Evolutionary conservation across 2,113 vertebrate genomes (phyloP).

Genomic region (Mormoops blainvillei): DNA sequence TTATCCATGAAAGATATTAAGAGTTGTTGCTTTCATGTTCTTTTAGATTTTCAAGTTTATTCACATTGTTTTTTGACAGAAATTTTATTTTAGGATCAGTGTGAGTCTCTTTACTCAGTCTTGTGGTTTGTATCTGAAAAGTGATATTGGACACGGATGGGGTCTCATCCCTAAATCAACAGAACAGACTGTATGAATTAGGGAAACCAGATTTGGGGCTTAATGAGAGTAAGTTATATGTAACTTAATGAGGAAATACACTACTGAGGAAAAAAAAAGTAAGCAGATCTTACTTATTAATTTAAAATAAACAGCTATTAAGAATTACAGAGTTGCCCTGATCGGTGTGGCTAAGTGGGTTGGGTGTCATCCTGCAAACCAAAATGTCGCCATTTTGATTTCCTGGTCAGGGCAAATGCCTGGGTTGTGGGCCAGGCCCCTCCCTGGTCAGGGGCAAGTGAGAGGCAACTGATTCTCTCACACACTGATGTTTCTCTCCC

Average conservation of each 20-base stretch:
- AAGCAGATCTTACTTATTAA: neutral
- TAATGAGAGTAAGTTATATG: slow-evolving; percentile 2
- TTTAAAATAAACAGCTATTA: slow-evolving; percentile 27
- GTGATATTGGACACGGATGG: neutral
- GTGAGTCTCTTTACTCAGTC: neutral
- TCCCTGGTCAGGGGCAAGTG: no score
- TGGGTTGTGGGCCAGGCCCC: no score
- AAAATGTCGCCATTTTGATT: no score
- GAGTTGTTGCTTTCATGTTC: neutral
- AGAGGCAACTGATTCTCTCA: no score
- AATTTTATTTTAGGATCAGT: neutral
- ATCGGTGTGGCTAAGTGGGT: no score
- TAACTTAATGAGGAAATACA: slow-evolving; percentile 4
- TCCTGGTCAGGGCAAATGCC: no score
- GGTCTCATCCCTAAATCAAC: neutral
- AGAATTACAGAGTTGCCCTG: neutral
- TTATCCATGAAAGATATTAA: slow-evolving; percentile 21
- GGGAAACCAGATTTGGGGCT: neutral
- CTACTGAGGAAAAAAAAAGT: neutral
- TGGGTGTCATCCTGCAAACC: no score
- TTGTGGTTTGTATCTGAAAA: neutral
- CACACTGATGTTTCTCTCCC: no score
- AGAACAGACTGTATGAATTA: neutral
- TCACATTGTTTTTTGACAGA: neutral
- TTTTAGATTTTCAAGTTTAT: slow-evolving; percentile 8